Evolutionary conservation across 2,888 invertebrate species (phyloP), one percentile per base, ranked within the genome.

Genomic region (Gymnocheta viridis): DNA sequence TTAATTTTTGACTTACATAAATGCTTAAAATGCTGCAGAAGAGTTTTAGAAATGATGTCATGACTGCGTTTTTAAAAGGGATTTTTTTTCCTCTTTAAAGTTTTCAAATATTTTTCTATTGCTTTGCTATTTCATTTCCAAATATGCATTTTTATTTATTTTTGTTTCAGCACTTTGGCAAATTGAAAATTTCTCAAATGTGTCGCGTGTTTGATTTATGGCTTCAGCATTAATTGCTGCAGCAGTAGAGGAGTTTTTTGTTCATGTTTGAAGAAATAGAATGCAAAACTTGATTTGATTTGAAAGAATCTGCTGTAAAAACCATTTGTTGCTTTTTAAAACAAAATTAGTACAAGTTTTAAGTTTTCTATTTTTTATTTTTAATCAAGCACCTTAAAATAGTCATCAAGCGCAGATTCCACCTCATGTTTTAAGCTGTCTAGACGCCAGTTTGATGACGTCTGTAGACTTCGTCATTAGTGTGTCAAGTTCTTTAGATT

Each of bases 161-260:
- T 22, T 32, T 22, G 2, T 70, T 62, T 35, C 22, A 81, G 74
- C 81, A 74, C 73, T 81, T 81, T 64, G 38, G 64, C 47, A 82
- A 76, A 82, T 82, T 82, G 76, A 58, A 74, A 76, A 70, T 9
- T 76, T 70, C 70, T 41, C 6, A 0, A 60, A 64, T 64, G 44
- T 47, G 62, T 56, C 62, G 69, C 24, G 44, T 35, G 29, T 70
- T 70, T 82, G 81, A 82, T 82, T 76, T 76, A 82, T 82, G 81
- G 12, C 44, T 9, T 17, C 22, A 74, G 56, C 54, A 64, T 35
- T 62, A 64, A 56, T 64, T 74, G 24, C 24, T 41, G 62, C 17
- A 44, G 41, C 4, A 24, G 7, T 38, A 38, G 6, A 56, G 19
- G 3, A 14, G 27, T 19, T 24, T 22, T 12, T 60, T 17, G 17